Base-by-base conservation (phyloP, 64 coral and sea anemone genomes). In the Hydrozoanthus tunicans region DNA sequence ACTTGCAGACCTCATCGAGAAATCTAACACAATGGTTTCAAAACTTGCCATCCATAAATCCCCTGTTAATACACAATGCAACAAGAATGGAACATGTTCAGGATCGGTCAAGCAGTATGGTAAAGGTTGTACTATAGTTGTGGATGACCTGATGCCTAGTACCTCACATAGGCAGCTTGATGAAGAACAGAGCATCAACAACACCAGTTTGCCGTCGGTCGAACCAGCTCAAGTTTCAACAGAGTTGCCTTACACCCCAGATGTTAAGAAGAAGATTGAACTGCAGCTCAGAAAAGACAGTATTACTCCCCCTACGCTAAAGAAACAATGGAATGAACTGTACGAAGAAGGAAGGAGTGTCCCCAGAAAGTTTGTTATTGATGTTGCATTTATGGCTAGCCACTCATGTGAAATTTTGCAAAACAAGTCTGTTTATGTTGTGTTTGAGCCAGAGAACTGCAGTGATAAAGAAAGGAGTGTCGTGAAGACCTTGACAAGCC, bases 261-360 rank as follows among this genome's bases (percentile, higher is more conserved):
- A 73, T 2, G 11, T 57, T 3, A 73, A 58, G 32, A 17, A 72
- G n/a, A 86, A 86, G 59, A 68, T 20, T 4, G 65, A 14, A 59
- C 53, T 86, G 20, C 65, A 71, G 51, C 24, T 86, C 15, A 25
- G 53, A 11, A 10, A n/a, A 56, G 67, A 60, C 67, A 86, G 53
- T 55, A 73, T 86, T 73, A 72, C 17, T 72, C 66, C 83, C 58
- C 17, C 10, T 20, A 73, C 54, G 58, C 83, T 86, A 9, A 86
- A 43, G 52, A 67, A 55, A 32, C 54, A 72, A n/a, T 86, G 83
- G 83, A 73, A 86, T 72, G 67, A 55, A 72, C n/a, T 58, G 71
- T 86, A 86, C 64, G 66, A 59, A 86, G 83, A 86, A 86, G 83
- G 52, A 72, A 86, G 73, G 9, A 86, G 83, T 54, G 12, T 70